These are phyloP conservation scores for Tetramorium parvispinum DNA, from an alignment of 1,140 invertebrate genomes.

Conservation along the genomic window DNA sequence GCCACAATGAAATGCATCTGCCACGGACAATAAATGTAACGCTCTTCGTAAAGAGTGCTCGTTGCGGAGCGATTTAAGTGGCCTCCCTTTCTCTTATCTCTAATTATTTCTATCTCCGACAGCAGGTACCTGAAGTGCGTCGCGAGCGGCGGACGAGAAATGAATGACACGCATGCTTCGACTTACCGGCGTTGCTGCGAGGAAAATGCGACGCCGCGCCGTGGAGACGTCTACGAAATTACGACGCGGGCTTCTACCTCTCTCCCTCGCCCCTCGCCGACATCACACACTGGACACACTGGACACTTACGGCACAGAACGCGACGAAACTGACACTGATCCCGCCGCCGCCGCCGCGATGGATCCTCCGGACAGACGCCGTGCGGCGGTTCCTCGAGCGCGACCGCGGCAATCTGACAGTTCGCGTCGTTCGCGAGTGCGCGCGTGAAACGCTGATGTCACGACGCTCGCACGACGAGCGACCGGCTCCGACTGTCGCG, in stretches of 20 bases:
- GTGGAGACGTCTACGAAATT: background rate
- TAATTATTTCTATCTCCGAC: background rate
- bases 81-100: too few relatives aligned
- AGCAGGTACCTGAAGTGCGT: background rate
- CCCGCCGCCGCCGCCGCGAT: background rate
- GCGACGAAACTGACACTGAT: background rate
- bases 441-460: background rate
- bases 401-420: constrained; percentile 12
- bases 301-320: constrained; percentile 27
- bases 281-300: constrained; percentile 46
- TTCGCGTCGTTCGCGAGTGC: constrained; percentile 9
- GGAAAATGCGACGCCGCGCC: background rate
- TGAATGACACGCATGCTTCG: background rate
- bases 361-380: background rate
- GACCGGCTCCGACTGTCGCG: constrained; percentile 74
- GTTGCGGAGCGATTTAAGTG: background rate
- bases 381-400: background rate
- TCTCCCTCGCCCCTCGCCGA: background rate
- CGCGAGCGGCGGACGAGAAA: background rate
- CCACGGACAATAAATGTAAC: background rate
- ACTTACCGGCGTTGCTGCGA: constrained; percentile 25
- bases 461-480: constrained; percentile 72
- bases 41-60: background rate
- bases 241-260: background rate
- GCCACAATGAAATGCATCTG: background rate